phyloP scores from a whole-genome alignment of 2,888 invertebrate genomes.

The Clistopyga incitator region DNA sequence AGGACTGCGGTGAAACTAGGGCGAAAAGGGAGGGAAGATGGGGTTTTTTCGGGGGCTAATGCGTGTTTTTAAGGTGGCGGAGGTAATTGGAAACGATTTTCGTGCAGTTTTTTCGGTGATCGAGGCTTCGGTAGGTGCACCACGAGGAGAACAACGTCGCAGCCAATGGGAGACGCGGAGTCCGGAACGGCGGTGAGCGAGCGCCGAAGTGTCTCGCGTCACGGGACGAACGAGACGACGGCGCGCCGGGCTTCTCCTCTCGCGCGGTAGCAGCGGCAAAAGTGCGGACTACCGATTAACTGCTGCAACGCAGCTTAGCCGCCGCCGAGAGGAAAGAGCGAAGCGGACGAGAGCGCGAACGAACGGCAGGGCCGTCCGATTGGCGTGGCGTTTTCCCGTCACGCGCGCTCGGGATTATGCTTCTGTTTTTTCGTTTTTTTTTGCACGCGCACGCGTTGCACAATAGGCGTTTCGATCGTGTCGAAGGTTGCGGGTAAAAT shows the following conservation, averaged over 20 bases:
- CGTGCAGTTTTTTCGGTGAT: conserved; percentile 19
- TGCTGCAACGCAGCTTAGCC: not conserved
- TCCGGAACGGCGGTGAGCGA: conserved; percentile 58
- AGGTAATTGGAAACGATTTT: no score
- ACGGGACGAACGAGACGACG: conserved; percentile 56
- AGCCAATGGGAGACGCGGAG: conserved; percentile 57
- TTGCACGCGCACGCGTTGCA: not conserved
- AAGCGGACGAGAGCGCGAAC: conserved; percentile 34
- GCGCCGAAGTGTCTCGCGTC: conserved; percentile 67
- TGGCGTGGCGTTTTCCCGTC: conserved; percentile 32
- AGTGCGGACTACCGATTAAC: conserved; percentile 29
- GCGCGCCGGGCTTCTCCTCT: conserved; percentile 28
- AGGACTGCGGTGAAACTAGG: not conserved
- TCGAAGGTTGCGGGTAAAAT: not conserved
- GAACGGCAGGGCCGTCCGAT: conserved; percentile 61
- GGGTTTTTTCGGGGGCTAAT: no score
- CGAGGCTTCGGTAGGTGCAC: not conserved
- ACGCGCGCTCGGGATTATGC: not conserved
- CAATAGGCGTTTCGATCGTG: not conserved
- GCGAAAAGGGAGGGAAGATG: not conserved
- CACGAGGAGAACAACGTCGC: conserved; percentile 25
- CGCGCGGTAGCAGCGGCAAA: conserved; percentile 38
- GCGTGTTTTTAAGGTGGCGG: no score
- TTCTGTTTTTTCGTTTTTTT: no score
- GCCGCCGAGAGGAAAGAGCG: conserved; percentile 52